Percentiles rank a stretch among this genome's conserved stretches.
Conservation (phyloP, 2,113 vertebrate species). For the Zingel zingel region DNA sequence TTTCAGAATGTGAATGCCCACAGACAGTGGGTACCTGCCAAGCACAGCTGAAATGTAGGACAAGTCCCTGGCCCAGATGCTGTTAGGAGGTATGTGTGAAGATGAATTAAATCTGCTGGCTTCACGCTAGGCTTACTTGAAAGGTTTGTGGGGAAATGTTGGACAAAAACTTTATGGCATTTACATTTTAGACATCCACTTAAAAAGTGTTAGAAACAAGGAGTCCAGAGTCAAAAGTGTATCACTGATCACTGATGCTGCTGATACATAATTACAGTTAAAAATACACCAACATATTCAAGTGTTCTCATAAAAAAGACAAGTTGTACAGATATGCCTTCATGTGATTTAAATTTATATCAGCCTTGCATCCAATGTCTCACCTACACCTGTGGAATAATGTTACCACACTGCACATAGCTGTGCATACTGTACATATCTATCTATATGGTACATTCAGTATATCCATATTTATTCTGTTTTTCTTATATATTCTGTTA, state of each 20-base stretch:
- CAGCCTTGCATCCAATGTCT: too few relatives aligned
- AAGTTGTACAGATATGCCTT: neutral
- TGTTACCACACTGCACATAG: too few relatives aligned
- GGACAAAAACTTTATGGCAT: constrained; percentile 14
- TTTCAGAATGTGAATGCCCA: neutral
- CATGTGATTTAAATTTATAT: neutral
- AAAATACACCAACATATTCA: neutral
- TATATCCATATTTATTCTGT: too few relatives aligned
- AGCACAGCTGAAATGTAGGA: constrained; percentile 41
- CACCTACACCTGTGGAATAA: too few relatives aligned
- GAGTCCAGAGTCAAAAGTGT: neutral
- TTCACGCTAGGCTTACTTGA: constrained; percentile 26
- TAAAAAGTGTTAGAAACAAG: neutral
- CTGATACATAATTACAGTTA: neutral
- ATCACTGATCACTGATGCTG: neutral
- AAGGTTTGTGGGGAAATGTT: constrained; percentile 5
- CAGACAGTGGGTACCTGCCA: constrained; percentile 44
- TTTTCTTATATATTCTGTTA: too few relatives aligned
- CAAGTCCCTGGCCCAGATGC: constrained; percentile 30
- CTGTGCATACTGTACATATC: too few relatives aligned
- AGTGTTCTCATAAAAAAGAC: neutral
- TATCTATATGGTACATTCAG: too few relatives aligned
- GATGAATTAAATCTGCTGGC: constrained; percentile 34
- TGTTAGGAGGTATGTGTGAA: constrained; percentile 15
- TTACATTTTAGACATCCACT: constrained; percentile 9